A percentile compares a stretch with the other conserved stretches of the same genome.
These are phyloP conservation scores for Gymnorhina tibicen DNA, from an alignment of 2,113 vertebrate species.

Conservation along the genomic window DNA sequence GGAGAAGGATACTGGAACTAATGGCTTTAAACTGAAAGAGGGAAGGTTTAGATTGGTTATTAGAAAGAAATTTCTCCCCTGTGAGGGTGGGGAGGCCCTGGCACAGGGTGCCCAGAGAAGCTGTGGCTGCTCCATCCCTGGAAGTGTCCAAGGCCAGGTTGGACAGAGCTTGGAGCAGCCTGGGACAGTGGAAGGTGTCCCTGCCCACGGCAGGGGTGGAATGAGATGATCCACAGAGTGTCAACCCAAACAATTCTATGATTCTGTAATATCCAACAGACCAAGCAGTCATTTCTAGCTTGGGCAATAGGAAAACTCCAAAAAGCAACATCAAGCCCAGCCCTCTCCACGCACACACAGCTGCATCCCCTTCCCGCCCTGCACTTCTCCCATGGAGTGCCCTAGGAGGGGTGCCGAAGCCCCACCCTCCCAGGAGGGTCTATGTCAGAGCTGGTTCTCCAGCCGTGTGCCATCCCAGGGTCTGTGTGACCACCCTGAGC, in stretches of 20 bases:
- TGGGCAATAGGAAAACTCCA: not conserved
- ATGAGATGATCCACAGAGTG: not conserved
- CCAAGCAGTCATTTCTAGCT: not conserved
- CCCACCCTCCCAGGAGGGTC: not conserved
- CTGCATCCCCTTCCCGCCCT: not conserved
- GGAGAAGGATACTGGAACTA: not conserved
- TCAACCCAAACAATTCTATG: not conserved
- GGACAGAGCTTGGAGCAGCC: not conserved
- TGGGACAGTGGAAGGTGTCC: not conserved
- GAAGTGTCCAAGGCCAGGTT: not conserved
- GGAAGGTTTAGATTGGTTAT: not conserved
- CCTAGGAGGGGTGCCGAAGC: fast-evolving
- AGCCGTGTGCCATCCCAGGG: not conserved
- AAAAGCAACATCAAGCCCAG: not conserved
- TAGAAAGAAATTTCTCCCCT: not conserved
- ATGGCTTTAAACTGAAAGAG: not conserved
- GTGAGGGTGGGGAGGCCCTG: not conserved
- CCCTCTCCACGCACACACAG: fast-evolving
- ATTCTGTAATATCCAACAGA: not conserved
- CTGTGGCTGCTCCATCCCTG: not conserved
- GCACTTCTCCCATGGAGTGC: fast-evolving
- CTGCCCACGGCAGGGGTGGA: not conserved
- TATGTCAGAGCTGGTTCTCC: not conserved
- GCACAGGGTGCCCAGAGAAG: not conserved
- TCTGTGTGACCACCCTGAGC: not conserved